Evolutionary conservation across 2,113 vertebrate genomes (phyloP), one percentile per base, ranked within the genome.

Genomic region (Rutilus rutilus): DNA sequence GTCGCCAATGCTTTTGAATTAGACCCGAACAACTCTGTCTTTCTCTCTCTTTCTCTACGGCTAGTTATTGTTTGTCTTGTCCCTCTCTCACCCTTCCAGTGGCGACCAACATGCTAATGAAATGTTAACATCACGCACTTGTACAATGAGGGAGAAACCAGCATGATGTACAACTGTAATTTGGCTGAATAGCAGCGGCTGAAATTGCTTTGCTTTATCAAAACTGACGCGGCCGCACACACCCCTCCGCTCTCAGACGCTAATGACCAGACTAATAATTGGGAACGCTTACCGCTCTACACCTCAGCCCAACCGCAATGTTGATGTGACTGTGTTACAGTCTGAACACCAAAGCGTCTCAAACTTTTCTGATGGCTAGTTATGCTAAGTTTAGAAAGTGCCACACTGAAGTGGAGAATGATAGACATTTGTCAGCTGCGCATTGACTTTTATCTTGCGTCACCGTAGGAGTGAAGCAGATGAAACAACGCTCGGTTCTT

Each of bases 131-230:
- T 90, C 90, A 86, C 86, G 89, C 19, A 84, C 84, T 86, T 82
- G 88, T 91, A 87, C 87, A 88, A 75, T 74, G 86, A 89, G 80
- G 67, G 77, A 87, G 86, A 83, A 88, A 90, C 86, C 90, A 87
- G 85, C 90, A 88, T 93, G 94, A 95, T 94, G 89, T 94, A 93
- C 91, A 92, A 89, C 91, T 92, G 90, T 93, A 92, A 93, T 94
- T 93, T 95, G 89, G 88, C 71, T 60, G 52, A 88, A 89, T 90
- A 92, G 91, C 92, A 86, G 86, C 89, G 87, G 82, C 88, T 92
- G 89, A 93, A 94, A 94, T 93, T 94, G 92, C 92, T 83, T 93
- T 94, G 89, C 92, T 95, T 94, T 92, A 95, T 95, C 94, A 95
- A 92, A 92, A 89, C 90, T 90, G 88, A 88, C 64, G 57, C 86